Evolutionary conservation across 2,113 vertebrate genomes (phyloP).

Genomic region (Paratilapia polleni): DNA sequence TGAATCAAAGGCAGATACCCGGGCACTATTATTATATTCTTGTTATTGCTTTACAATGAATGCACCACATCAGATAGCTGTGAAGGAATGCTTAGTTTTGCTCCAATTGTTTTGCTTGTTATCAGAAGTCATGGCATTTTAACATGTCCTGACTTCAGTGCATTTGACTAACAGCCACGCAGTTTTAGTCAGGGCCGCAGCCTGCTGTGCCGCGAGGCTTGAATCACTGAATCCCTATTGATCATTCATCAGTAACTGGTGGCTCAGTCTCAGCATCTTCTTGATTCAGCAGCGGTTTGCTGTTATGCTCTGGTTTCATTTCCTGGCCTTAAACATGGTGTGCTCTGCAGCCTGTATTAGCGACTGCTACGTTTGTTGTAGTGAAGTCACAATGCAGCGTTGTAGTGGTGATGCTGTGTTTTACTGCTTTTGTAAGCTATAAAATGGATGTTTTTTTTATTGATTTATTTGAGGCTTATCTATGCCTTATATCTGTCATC

Average conservation of each 20-base stretch:
- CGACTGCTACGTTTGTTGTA: neutral
- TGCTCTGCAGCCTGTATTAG: neutral
- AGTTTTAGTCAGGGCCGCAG: slow-evolving; percentile 14
- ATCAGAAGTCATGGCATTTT: neutral
- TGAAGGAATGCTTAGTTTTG: slow-evolving; percentile 4
- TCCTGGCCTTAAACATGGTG: neutral
- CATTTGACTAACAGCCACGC: slow-evolving; percentile 24
- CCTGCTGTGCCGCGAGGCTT: slow-evolving; percentile 31
- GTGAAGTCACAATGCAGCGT: neutral
- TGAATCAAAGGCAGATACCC: slow-evolving; percentile 4
- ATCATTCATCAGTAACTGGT: slow-evolving; percentile 44
- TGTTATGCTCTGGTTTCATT: slow-evolving; percentile 5
- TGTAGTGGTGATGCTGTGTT: neutral
- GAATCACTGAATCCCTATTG: slow-evolving; percentile 42
- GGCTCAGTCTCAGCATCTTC: slow-evolving; percentile 27
- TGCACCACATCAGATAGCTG: slow-evolving; percentile 2
- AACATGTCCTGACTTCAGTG: slow-evolving; percentile 5
- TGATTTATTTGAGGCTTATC: neutral
- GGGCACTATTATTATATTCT: neutral
- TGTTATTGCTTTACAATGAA: slow-evolving; percentile 27
- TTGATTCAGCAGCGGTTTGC: slow-evolving; percentile 18
- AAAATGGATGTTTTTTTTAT: neutral
- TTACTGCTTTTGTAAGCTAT: neutral
- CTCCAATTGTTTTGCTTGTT: slow-evolving; percentile 17
- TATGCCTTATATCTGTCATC: neutral